Evolutionary conservation across 2,113 vertebrate genomes (phyloP), one percentile per base, ranked within the genome.

Genomic region (Brienomyrus longianalis): DNA sequence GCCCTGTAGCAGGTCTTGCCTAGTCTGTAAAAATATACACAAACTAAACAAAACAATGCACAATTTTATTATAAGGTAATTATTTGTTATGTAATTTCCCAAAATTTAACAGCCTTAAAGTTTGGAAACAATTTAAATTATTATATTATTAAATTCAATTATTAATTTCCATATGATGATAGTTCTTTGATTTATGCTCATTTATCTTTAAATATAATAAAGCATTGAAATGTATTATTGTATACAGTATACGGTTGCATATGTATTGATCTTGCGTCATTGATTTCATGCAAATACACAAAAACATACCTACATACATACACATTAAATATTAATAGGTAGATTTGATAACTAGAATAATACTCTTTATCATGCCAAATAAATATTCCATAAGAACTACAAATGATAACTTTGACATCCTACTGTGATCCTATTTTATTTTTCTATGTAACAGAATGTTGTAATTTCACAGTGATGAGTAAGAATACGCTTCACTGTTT

Each of bases 401-500:
- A 62, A 62, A 62, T 62, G 21, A 62, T 62, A 62, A 62, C 23
- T 62, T 62, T 62, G 56, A 62, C 56, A 62, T 62, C 56, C 56
- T 62, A 62, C 56, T 62, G 56, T 62, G 56, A 62, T 62, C 56
- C 21, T n/a, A 62, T 62, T 62, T 62, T 62, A 62, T 62, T 62
- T 62, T 62, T 62, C 7, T 62, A 9, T 62, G 56, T 62, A 62
- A 62, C 56, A 62, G 56, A 62, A n/a, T 62, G 56, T 62, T 62
- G 56, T 86, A 77, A 90, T 86, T 86, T 47, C 56, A 86, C 85
- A 70, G 85, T 35, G 50, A 70, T 86, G 56, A 87, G 91, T 90
- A 91, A 84, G 89, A 90, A 89, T 89, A 70, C 80, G 89, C 86
- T 74, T 74, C 84, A 90, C 90, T 92, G 91, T 92, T 89, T 88